These are phyloP conservation scores for Philereme transversata DNA, from an alignment of 2,888 invertebrate species.

Conservation along the genomic window DNA sequence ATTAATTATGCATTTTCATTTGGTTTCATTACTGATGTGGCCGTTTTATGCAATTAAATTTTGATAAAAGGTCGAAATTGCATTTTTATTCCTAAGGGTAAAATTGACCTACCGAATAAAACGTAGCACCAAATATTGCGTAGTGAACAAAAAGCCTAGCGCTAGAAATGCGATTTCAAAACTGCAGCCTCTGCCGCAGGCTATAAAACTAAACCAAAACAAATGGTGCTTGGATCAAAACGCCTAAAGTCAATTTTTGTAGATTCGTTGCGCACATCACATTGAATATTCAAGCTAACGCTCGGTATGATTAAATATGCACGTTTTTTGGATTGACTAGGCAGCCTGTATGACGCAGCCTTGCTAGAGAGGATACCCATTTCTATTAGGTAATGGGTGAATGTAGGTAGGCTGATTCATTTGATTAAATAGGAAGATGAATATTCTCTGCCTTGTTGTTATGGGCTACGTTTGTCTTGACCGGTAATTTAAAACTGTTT, in stretches of 20 bases:
- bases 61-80: not conserved
- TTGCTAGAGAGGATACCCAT: too few species aligned
- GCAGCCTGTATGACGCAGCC: not conserved
- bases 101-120: conserved; percentile 5
- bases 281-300: conserved; percentile 49
- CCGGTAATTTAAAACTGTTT: conserved; percentile 9
- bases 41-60: not conserved
- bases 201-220: conserved; percentile 38
- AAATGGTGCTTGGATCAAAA: conserved; percentile 38
- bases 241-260: conserved; percentile 43
- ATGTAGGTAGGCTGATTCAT: too few species aligned
- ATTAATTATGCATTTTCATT: conserved; percentile 13
- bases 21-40: not conserved
- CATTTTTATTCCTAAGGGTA: not conserved
- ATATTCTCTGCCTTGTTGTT: conserved; percentile 18
- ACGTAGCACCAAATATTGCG: conserved; percentile 8
- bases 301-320: conserved; percentile 47
- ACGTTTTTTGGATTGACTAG: conserved; percentile 42
- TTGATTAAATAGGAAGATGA: conserved; percentile 39
- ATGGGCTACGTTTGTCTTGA: conserved; percentile 13
- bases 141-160: conserved; percentile 18
- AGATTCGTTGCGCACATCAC: conserved; percentile 43
- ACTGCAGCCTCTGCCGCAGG: conserved; percentile 28
- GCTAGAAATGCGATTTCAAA: conserved; percentile 29
- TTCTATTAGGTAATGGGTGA: too few species aligned